A percentile compares a stretch with the other conserved stretches of the same genome.
phyloP scores from a whole-genome alignment of 1,140 invertebrate genomes.

The Fopius arisanus region DNA sequence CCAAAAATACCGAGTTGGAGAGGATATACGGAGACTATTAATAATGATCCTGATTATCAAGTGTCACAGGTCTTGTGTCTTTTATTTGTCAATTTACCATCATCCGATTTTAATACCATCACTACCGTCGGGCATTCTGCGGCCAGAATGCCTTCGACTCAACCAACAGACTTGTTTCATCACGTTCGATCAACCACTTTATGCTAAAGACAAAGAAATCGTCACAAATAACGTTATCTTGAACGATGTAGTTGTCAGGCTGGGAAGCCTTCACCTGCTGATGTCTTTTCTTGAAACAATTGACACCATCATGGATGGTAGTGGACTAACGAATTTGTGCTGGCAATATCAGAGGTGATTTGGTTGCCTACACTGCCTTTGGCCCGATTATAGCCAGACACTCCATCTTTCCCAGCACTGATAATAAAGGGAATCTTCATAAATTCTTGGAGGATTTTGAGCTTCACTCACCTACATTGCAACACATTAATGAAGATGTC shows the following conservation, averaged over 20 bases:
- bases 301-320: slow-evolving; percentile 35
- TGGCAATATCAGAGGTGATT: slow-evolving; percentile 55
- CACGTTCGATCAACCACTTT: slow-evolving; percentile 34
- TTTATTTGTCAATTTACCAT: slow-evolving; percentile 24
- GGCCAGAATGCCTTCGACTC: neutral
- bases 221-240: neutral
- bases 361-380: slow-evolving; percentile 39
- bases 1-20: slow-evolving; percentile 18
- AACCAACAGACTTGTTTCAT: slow-evolving; percentile 24
- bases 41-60: neutral
- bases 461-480: neutral
- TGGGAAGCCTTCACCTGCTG: slow-evolving; percentile 36
- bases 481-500: neutral
- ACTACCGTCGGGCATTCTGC: slow-evolving; percentile 13
- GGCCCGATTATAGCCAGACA: slow-evolving; percentile 15
- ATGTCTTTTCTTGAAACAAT: slow-evolving; percentile 37
- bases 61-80: slow-evolving; percentile 19
- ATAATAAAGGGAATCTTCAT: slow-evolving; percentile 34
- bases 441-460: slow-evolving; percentile 36
- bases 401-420: neutral
- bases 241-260: slow-evolving; percentile 9
- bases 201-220: slow-evolving; percentile 27
- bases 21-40: slow-evolving; percentile 23
- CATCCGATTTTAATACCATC: neutral
- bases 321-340: slow-evolving; percentile 35